Conservation (phyloP, 1,140 invertebrate genomes). For the Ips nitidus region DNA sequence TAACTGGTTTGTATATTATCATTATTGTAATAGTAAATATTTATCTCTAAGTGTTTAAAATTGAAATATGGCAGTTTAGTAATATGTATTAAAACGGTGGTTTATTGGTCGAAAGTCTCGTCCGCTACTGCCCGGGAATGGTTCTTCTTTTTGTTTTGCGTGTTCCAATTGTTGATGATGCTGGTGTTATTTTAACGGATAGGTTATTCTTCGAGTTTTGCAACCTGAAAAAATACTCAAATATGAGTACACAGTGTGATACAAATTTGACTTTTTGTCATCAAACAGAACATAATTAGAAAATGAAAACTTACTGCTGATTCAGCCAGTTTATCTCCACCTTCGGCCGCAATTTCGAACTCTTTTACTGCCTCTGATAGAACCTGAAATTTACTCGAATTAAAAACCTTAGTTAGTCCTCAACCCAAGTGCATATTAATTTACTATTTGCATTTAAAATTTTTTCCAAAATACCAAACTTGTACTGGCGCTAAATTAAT, state of each 20-base stretch:
- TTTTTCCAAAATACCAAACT: no score
- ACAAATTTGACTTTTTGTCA: no score
- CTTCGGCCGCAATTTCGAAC: conserved; percentile 26
- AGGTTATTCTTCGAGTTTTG: conserved; percentile 27
- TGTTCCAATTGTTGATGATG: conserved; percentile 9
- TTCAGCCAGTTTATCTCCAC: conserved; percentile 24
- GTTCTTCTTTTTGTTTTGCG: conserved; percentile 1
- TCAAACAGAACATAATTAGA: conserved; percentile 4
- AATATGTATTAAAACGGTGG: conserved; percentile 10
- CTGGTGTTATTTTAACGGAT: background rate
- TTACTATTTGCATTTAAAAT: no score
- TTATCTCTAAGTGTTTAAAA: conserved; percentile 26
- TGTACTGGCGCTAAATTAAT: no score
- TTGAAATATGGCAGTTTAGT: conserved; percentile 35
- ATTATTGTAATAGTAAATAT: conserved; percentile 13
- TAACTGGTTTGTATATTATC: conserved; percentile 16
- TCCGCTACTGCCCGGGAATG: conserved; percentile 27
- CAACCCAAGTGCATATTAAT: no score
- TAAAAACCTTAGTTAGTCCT: no score
- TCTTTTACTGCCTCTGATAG: conserved; percentile 22
- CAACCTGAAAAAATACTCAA: conserved; percentile 20
- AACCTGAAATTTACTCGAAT: conserved; percentile 16
- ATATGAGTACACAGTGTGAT: no score
- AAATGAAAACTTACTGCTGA: conserved; percentile 23
- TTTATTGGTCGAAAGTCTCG: conserved; percentile 26